Conservation (phyloP, 2,888 invertebrate genomes). For the Heteromurus nitidus region DNA sequence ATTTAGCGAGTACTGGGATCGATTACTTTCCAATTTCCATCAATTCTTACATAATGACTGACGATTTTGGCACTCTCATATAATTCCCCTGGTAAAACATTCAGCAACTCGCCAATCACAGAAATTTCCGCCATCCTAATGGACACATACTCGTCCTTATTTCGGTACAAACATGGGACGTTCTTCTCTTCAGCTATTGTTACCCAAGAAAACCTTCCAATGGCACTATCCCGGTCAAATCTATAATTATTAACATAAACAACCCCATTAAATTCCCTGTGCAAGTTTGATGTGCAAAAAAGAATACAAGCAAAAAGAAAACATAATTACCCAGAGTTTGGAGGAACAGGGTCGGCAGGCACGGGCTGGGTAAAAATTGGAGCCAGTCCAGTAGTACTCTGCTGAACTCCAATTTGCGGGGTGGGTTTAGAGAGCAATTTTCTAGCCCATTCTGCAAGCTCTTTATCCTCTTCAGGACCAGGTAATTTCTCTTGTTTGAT, state of each 20-base stretch:
- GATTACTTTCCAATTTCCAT: too few relatives aligned
- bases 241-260: conserved; percentile 48
- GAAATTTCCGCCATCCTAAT: conserved; percentile 95
- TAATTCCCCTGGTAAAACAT: conserved; percentile 70
- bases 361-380: conserved; percentile 32
- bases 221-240: conserved; percentile 70
- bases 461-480: conserved; percentile 58
- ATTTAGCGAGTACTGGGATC: too few relatives aligned
- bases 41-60: conserved; percentile 61
- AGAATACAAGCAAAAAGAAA: neutral
- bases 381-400: conserved; percentile 12
- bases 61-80: conserved; percentile 63
- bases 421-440: conserved; percentile 58
- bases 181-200: conserved; percentile 74
- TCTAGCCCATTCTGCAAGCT: conserved; percentile 71
- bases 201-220: conserved; percentile 70
- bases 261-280: neutral
- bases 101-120: conserved; percentile 76
- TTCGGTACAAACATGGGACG: conserved; percentile 90
- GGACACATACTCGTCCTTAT: conserved; percentile 91
- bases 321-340: conserved; percentile 62
- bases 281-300: neutral
- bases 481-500: conserved; percentile 35
- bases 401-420: conserved; percentile 56
- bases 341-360: conserved; percentile 20